Base-by-base conservation (phyloP, 2,797 vertebrate species). In the Oceanodroma leucorhoa region DNA sequence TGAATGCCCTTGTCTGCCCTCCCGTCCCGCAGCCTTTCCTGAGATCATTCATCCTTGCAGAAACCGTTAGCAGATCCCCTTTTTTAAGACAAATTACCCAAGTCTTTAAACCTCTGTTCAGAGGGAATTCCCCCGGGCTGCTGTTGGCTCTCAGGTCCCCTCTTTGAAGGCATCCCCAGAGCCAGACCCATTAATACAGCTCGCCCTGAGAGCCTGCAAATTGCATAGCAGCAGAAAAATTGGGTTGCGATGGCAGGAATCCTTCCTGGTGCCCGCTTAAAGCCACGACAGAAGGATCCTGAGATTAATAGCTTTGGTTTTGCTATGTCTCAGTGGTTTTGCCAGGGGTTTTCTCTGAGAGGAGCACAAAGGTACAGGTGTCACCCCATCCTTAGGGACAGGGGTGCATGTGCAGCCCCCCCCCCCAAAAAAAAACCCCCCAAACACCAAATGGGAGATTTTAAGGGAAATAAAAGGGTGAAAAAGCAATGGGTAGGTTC, bases 11-110 rank as follows among this genome's bases (percentile, higher is more conserved):
- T 80, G 78, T 21, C 55, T 66, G 46, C 71, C 84, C 43, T 45
- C 73, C 40, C 6, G 3, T 4, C 66, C 62, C 1, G 0, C 38
- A 50, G 75, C 65, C 57, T 23, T 57, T 61, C 72, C 83, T 0
- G 6, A 66, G 26, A 73, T 58, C 50, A 3, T 48, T 60, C 70
- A 45, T 62, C 70, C 58, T 27, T 30, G 21, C 50, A 40, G 0
- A 34, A n/a, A 30, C 51, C 3, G 1, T 62, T 32, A 70, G 27
- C 69, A 60, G 22, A 60, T 26, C 30, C 61, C 29, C 32, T 53
- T 88, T 93, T 83, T 29, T 14, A 50, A 18, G 51, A 77, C 19
- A 50, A 83, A 77, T 71, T 71, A 90, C 32, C 45, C 60, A n/a
- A 54, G 69, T n/a, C 67, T 80, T 86, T 72, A 72, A 77, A 57